Percentiles rank a stretch among this genome's conserved stretches.
These are phyloP conservation scores for Xenotilapia leptura DNA, from an alignment of 2,113 vertebrate species.

Conservation along the genomic window DNA sequence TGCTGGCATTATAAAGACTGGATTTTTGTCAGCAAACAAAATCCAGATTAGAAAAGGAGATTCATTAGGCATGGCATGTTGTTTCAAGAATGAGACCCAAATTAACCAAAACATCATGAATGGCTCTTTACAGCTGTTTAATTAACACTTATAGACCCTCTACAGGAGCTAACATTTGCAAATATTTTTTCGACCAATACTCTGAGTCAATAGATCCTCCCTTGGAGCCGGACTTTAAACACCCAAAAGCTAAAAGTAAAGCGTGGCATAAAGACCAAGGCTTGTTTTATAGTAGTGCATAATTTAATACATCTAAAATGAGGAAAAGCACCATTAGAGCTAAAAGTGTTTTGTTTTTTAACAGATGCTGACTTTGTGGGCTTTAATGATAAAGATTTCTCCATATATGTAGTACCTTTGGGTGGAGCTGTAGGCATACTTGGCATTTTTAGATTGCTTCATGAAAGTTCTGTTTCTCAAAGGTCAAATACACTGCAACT, in stretches of 20 bases:
- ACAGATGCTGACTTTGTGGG: neutral
- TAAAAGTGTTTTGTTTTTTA: neutral
- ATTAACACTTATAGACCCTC: neutral
- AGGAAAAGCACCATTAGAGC: neutral
- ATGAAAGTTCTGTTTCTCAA: neutral
- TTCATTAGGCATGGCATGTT: slow-evolving; percentile 18
- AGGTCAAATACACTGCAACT: neutral
- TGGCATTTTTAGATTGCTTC: neutral
- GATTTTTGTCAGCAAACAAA: slow-evolving; percentile 61
- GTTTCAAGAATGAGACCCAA: neutral
- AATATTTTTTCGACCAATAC: neutral
- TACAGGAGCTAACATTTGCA: neutral
- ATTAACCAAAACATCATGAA: neutral
- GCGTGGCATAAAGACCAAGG: neutral
- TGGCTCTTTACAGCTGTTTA: neutral
- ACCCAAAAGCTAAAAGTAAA: neutral
- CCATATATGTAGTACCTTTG: neutral
- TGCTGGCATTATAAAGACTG: neutral
- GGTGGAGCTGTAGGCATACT: neutral
- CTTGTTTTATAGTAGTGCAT: neutral
- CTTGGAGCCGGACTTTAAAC: neutral
- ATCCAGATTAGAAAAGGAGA: slow-evolving; percentile 58
- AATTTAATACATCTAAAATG: neutral
- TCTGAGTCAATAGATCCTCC: too few relatives aligned
- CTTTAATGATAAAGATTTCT: neutral